Conservation (phyloP, 2,113 vertebrate genomes). For the Tretioscincus oriximinensis region DNA sequence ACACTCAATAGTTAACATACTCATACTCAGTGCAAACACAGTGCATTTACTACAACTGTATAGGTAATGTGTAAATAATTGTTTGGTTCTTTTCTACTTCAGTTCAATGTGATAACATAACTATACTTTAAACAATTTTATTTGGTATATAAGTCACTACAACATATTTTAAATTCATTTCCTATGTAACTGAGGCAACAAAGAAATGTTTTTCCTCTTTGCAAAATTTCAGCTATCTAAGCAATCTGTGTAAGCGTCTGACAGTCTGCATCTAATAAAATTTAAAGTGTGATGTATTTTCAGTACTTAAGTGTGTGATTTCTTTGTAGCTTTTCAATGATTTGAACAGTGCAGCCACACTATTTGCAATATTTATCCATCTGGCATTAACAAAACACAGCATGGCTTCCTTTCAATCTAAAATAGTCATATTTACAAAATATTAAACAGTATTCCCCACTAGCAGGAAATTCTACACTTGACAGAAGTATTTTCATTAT, state of each 20-base stretch:
- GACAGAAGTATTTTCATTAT: slow-evolving; percentile 12
- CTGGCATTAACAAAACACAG: neutral
- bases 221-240: slow-evolving; percentile 32
- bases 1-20: no score
- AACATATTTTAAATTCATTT: slow-evolving; percentile 22
- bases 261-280: slow-evolving; percentile 22
- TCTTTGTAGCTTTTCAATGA: slow-evolving; percentile 23
- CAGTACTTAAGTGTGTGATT: neutral
- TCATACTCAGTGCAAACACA: neutral
- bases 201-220: neutral
- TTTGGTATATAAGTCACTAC: slow-evolving; percentile 5
- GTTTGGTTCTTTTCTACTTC: neutral
- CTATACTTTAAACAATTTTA: slow-evolving; percentile 6
- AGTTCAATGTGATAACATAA: neutral
- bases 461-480: slow-evolving; percentile 48
- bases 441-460: slow-evolving; percentile 37
- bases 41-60: slow-evolving; percentile 26
- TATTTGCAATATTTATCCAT: slow-evolving; percentile 37
- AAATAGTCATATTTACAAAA: slow-evolving; percentile 33
- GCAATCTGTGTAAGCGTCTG: slow-evolving; percentile 16
- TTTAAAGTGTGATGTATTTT: slow-evolving; percentile 26
- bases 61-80: slow-evolving; percentile 1
- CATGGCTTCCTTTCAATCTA: slow-evolving; percentile 17
- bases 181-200: slow-evolving; percentile 16
- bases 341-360: neutral